Conservation (phyloP, 1,140 invertebrate species). For the Bradynema listronoti region DNA sequence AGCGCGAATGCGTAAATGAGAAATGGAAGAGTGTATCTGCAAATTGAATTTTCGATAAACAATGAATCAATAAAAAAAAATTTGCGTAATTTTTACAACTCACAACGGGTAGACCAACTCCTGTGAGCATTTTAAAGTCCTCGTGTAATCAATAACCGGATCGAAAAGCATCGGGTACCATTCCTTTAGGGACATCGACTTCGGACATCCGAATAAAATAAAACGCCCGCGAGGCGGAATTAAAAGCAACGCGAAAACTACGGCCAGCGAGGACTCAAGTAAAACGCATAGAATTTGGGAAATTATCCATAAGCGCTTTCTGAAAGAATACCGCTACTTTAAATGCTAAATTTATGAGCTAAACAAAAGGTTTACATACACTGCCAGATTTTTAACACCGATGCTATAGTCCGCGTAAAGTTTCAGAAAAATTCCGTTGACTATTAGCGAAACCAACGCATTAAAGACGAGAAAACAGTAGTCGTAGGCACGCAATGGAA, state of each 20-base stretch:
- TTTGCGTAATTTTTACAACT: conserved; percentile 60
- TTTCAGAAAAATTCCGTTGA: neutral
- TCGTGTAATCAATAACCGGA: conserved; percentile 81
- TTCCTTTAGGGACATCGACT: neutral
- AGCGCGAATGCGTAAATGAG: conserved; percentile 80
- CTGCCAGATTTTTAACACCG: no score
- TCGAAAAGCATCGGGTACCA: conserved; percentile 85
- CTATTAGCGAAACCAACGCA: conserved; percentile 23
- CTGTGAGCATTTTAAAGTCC: conserved; percentile 82
- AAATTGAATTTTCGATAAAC: conserved; percentile 48
- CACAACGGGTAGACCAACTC: conserved; percentile 93
- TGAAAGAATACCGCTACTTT: no score
- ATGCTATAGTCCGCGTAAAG: no score
- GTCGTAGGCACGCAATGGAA: conserved; percentile 34
- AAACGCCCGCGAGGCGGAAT: conserved; percentile 22
- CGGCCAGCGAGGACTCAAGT: conserved; percentile 30
- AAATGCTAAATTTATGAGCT: no score
- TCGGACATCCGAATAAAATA: conserved; percentile 61
- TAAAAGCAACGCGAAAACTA: conserved; percentile 30
- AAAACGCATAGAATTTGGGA: conserved; percentile 30
- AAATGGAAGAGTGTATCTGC: conserved; percentile 85
- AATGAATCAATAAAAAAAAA: neutral
- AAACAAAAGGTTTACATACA: no score
- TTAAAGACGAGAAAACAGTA: conserved; percentile 40
- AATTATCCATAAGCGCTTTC: conserved; percentile 32